Evolutionary conservation across 2,888 invertebrate genomes (phyloP), one percentile per base, ranked within the genome.

Genomic region (Ligdia adustata): DNA sequence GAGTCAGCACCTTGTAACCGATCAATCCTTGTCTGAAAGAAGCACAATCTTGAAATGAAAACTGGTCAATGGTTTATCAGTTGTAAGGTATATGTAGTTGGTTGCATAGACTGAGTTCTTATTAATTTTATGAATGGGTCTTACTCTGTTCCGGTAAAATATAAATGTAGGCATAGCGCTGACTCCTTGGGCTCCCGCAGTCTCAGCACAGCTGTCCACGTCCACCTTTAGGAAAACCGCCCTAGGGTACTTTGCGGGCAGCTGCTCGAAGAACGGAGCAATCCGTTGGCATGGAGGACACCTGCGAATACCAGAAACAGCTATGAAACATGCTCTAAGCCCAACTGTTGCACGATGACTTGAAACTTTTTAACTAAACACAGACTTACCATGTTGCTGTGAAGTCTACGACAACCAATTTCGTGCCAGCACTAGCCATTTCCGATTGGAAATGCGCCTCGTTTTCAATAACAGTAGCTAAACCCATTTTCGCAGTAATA

Each of bases 161-260:
- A 98, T 94, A 75, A 99, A 99, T 0, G 99, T 99, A 13, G 99
- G 99, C 98, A 99, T 99, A 0, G 98, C 97, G 44, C 95, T 95
- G 26, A 99, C 96, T 41, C 97, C 97, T 75, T 99, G 96, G 7
- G 93, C 91, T 14, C 94, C 93, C 1, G 99, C 98, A 5, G 96
- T 96, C 63, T 97, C 98, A 62, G 94, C 94, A 68, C 97, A 98
- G 81, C 95, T 94, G 73, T 99, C 99, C 9, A 99, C 98, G 81
- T 98, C 98, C 4, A 99, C 96, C 87, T 98, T 98, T 9, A 98
- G 84, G 74, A 99, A 99, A 9, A 97, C 93, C 7, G 97, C 98
- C 62, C 94, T 93, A 0, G 96, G 94, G 81, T 97, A 99, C 81
- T 96, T 97, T 4, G 91, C 91, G 11, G 98, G 95, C 24, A 99